phyloP scores from a whole-genome alignment of 2,113 vertebrate genomes.

The Ginglymostoma cirratum region DNA sequence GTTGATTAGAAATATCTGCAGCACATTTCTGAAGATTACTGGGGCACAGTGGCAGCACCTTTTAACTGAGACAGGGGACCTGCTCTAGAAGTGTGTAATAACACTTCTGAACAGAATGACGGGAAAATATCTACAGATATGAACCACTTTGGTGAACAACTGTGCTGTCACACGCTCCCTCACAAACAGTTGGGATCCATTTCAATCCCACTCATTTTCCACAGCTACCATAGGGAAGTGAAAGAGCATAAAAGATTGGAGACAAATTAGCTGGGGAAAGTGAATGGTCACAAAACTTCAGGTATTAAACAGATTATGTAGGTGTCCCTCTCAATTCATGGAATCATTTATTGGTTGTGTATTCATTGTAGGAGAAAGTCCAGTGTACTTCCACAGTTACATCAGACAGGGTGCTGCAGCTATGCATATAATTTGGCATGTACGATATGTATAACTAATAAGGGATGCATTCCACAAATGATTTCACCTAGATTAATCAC shows the following conservation, averaged over 20 bases:
- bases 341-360: not conserved
- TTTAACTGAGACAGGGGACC: no score
- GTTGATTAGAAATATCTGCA: no score
- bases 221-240: not conserved
- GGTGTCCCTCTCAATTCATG: not conserved
- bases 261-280: not conserved
- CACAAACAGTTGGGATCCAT: not conserved
- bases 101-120: no score
- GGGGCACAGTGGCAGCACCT: no score
- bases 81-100: no score
- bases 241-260: not conserved
- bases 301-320: not conserved
- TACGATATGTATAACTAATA: not conserved
- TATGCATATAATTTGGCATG: not conserved
- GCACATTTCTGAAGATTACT: no score
- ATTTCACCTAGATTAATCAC: not conserved
- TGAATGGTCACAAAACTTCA: not conserved
- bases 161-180: not conserved
- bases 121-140: not conserved
- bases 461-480: not conserved
- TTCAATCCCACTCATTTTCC: not conserved
- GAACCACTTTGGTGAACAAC: not conserved
- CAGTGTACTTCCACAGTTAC: no score
- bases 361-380: not conserved
- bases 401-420: not conserved